Evolutionary conservation across 2,113 vertebrate genomes (phyloP).

Genomic region (Cisticola juncidis): DNA sequence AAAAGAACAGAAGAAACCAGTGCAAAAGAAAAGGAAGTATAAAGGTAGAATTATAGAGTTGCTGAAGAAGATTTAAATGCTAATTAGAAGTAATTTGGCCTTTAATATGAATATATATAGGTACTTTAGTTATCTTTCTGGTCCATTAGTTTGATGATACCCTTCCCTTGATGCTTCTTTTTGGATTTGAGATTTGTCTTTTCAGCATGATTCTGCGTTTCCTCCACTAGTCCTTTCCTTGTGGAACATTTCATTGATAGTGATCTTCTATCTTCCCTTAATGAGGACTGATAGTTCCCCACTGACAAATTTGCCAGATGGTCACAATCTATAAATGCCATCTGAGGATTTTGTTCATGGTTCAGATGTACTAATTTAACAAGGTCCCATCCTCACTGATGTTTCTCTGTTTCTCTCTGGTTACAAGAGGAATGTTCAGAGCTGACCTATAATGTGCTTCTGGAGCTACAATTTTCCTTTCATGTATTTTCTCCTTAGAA

Average conservation of each 20-base stretch:
- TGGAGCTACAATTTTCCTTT: background rate
- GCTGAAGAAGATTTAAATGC: background rate
- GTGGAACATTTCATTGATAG: background rate
- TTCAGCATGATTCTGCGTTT: background rate
- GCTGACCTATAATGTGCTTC: background rate
- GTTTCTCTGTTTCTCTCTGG: background rate
- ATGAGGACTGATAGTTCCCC: background rate
- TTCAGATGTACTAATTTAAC: background rate
- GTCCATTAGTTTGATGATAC: background rate
- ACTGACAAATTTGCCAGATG: conserved; percentile 21
- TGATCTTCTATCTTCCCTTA: background rate
- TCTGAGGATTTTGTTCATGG: background rate
- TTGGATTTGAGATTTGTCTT: background rate
- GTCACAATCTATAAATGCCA: background rate
- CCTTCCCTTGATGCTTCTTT: background rate
- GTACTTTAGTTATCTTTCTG: background rate
- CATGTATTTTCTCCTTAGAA: background rate
- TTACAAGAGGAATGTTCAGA: background rate
- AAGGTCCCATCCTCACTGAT: background rate
- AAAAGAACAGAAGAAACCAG: background rate
- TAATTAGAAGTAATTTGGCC: background rate
- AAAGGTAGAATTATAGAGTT: background rate
- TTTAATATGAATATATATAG: background rate
- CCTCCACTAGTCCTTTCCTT: background rate
- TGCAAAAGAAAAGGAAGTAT: background rate